Evolutionary conservation across 2,113 vertebrate species (phyloP), one percentile per base, ranked within the genome.

Genomic region (Lonchura striata): DNA sequence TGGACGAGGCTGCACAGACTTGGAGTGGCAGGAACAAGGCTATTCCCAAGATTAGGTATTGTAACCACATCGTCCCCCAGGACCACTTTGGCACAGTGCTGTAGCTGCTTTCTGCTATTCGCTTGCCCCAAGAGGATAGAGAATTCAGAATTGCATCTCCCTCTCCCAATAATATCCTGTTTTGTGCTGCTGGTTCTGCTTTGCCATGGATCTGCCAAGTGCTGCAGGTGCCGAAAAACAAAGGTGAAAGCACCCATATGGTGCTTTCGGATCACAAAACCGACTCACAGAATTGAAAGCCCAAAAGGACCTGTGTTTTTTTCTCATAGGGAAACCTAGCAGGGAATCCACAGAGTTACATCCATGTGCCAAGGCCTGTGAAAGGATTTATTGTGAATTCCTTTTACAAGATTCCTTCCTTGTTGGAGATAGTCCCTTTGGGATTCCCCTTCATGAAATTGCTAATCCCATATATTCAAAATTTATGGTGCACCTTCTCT

Each of bases 331-430:
- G 78, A 90, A 94, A 78, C 56, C 27, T 56, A 60, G 47, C 33
- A 82, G 64, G 39, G 64, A 93, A 81, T 83, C 86, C 61, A 50
- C 13, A 28, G 72, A 88, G 35, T 90, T 78, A 64, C 19, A 54
- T 64, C 65, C 61, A 49, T 91, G 76, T 60, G 88, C 93, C 82
- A 94, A 88, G 69, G 44, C 53, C 57, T 88, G 10, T 88, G 90
- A 92, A 96, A 91, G 77, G 88, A 93, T 94, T 92, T 95, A 96
- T 90, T 92, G 72, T 83, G 37, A 91, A 93, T 31, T 49, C 46
- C 88, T 95, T 96, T 97, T 92, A 96, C 94, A 88, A 93, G 90
- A 96, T 95, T 92, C 76, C 23, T 88, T 93, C 82, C 86, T 82
- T 61, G 78, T n/a, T 85, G 84, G 61, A 95, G n/a, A 94, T 35